These are phyloP conservation scores for Escarpia spicata DNA, from an alignment of 2,888 invertebrate genomes.

Conservation along the genomic window DNA sequence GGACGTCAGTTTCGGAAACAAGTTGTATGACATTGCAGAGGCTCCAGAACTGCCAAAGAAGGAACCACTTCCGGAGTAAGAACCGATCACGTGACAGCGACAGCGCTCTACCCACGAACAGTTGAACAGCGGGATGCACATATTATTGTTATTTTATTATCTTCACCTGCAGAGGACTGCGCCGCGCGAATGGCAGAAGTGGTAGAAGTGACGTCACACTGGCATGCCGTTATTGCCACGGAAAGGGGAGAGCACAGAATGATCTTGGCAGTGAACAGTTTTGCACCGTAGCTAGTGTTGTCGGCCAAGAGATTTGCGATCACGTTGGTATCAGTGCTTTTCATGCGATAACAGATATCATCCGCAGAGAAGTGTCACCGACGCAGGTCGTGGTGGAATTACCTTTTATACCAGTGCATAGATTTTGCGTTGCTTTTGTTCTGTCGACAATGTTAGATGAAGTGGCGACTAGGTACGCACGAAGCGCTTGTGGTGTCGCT, in stretches of 20 bases:
- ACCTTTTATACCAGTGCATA: neutral
- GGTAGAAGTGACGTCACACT: neutral
- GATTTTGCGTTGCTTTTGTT: neutral
- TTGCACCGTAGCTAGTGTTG: neutral
- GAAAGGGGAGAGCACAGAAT: neutral
- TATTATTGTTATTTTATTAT: neutral
- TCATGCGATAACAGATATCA: too few relatives aligned
- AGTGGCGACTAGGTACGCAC: neutral
- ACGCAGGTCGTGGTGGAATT: neutral
- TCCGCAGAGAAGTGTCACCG: too few relatives aligned
- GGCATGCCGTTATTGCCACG: neutral
- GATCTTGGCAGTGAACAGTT: constrained; percentile 12
- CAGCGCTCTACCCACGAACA: neutral
- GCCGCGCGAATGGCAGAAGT: neutral
- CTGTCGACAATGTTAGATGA: neutral
- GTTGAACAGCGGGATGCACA: neutral
- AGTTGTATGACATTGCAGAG: neutral
- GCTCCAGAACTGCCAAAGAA: neutral
- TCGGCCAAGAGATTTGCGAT: neutral
- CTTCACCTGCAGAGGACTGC: neutral
- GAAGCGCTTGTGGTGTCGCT: neutral
- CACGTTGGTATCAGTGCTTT: neutral
- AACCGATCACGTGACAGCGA: neutral
- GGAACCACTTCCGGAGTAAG: neutral
- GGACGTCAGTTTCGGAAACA: neutral